Conservation (phyloP, 2,797 vertebrate genomes). For the Cossypha caffra region DNA sequence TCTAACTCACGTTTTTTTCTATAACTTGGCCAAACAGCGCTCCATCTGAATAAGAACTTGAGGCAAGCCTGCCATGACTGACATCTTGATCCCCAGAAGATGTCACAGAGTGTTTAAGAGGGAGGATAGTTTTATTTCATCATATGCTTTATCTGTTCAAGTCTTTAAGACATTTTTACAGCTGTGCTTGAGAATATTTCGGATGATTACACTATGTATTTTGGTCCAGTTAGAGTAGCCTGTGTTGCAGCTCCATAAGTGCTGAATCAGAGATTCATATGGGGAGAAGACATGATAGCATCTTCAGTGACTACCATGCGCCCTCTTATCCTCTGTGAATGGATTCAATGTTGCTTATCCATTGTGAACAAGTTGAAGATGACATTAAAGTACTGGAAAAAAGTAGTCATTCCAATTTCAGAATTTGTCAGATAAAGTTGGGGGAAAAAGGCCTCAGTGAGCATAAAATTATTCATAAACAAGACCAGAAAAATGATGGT, state of each 20-base stretch:
- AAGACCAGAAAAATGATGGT: neutral
- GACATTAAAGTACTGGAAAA: neutral
- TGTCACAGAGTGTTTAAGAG: neutral
- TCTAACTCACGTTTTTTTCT: neutral
- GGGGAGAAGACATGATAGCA: fast-evolving
- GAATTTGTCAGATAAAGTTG: neutral
- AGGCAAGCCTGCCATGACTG: neutral
- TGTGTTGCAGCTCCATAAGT: fast-evolving
- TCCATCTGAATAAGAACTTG: neutral
- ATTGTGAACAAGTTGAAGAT: neutral
- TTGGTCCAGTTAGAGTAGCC: neutral
- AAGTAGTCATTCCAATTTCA: neutral
- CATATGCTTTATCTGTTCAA: neutral
- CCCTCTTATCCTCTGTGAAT: neutral
- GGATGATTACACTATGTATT: neutral
- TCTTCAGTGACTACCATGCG: neutral
- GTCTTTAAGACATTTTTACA: neutral
- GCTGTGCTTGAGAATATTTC: neutral
- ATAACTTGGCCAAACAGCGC: neutral
- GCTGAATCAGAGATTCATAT: neutral
- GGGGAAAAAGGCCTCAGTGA: neutral
- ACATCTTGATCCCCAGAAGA: neutral
- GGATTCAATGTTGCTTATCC: neutral
- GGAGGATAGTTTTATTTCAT: neutral
- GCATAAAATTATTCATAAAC: neutral